Evolutionary conservation across 2,888 invertebrate genomes (phyloP).

Genomic region (Andrena minutula): DNA sequence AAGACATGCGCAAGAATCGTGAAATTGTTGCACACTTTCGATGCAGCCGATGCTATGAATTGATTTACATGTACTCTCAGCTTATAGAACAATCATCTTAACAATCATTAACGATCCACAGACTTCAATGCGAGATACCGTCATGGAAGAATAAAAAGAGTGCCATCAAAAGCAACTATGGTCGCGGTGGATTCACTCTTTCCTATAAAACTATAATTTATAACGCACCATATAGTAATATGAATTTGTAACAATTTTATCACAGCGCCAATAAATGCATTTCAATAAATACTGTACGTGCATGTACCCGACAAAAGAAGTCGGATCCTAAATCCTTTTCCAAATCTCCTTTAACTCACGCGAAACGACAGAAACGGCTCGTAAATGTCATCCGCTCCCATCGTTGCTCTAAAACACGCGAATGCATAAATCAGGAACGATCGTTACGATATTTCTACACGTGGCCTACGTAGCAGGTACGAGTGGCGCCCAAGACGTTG

Average conservation of each 20-base stretch:
- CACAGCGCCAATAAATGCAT: no score
- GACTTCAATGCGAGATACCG: background rate
- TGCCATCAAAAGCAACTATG: background rate
- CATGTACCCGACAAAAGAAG: background rate
- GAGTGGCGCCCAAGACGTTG: background rate
- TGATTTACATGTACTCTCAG: background rate
- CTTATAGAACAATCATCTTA: background rate
- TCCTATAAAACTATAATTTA: no score
- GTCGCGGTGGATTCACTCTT: background rate
- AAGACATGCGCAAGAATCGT: background rate
- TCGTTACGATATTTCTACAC: slow-evolving; percentile 7
- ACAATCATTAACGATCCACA: background rate
- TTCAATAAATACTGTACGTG: no score
- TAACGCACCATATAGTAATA: background rate
- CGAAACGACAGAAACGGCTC: background rate
- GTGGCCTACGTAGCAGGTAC: background rate
- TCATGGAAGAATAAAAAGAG: background rate
- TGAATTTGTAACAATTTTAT: no score
- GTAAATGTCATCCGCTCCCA: slow-evolving; percentile 6
- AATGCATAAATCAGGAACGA: slow-evolving; percentile 38
- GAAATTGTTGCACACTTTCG: slow-evolving; percentile 13
- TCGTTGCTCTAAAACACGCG: background rate
- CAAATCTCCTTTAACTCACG: background rate
- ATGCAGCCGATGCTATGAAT: background rate
- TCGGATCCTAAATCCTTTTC: slow-evolving; percentile 8